Evolutionary conservation across 2,797 vertebrate genomes (phyloP).

Genomic region (Picus viridis): DNA sequence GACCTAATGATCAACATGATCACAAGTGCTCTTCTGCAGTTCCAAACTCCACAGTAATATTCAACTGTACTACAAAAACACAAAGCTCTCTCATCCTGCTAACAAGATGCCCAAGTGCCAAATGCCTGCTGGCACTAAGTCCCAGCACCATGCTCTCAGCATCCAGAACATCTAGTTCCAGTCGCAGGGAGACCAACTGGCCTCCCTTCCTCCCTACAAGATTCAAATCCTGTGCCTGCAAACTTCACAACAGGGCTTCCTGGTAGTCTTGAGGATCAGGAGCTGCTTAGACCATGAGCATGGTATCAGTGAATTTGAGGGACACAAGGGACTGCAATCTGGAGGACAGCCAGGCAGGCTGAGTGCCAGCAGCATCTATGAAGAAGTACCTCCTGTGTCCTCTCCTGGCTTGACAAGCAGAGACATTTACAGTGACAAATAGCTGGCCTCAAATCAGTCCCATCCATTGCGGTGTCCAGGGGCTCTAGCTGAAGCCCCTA

Average conservation of each 20-base stretch:
- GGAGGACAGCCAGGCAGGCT: neutral
- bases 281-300: neutral
- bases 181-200: neutral
- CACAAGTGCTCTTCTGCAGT: neutral
- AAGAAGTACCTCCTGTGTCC: neutral
- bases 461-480: neutral
- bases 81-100: neutral
- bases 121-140: neutral
- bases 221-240: neutral
- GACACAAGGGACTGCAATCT: neutral
- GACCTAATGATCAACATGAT: neutral
- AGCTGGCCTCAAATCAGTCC: neutral
- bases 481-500: neutral
- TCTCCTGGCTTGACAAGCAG: neutral
- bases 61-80: neutral
- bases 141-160: neutral
- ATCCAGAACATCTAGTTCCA: neutral
- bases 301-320: neutral
- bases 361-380: neutral
- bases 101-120: rapidly evolving
- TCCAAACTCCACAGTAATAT: neutral
- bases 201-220: neutral
- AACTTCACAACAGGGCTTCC: neutral
- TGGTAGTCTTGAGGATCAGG: neutral
- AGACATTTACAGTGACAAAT: neutral